Evolutionary conservation across 37 sponge, comb jelly and placozoan species (phyloP), one percentile per base, ranked within the genome.

Genomic region (Hormiphora californensis): DNA sequence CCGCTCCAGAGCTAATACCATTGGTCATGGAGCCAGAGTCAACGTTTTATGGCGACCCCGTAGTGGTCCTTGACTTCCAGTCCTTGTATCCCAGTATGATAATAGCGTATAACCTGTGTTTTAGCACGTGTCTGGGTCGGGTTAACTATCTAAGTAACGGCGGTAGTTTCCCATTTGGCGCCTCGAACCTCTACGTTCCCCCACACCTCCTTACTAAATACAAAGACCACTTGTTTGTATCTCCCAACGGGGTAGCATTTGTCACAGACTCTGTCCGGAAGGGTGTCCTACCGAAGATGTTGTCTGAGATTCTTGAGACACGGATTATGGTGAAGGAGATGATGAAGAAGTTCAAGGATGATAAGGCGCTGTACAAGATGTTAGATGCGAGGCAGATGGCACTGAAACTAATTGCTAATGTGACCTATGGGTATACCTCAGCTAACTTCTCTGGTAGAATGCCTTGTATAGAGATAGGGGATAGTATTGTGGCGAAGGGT

Each of bases 81-180:
- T 94, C 98, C 33, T 91, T 97, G 28, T 97, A 97, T 49, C 98
- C 98, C 0, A 94, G 94, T 86, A 94, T 97, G 61, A 92, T 97
- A 34, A 97, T 97, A 63, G 98, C 91, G 17, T 87, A 97, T 87
- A 97, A 97, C 89, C 93, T 94, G 88, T 97, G 98, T 87, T 97
- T 86, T 89, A 93, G 93, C 32, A 97, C 98, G 15, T 97, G 98
- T 61, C 92, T 97, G 36, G 98, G 98, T 0, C 69, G 90, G 65
- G 81, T 94, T 32, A 40, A 90, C 32, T 34, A 93, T 69, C 54
- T 94, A 4, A 43, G 86, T 23, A 86, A 39, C 5, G 36, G 39
- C 33, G 92, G 90, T 0, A 65, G 89, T 12, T 93, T 89, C 85
- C 88, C 89, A 39, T 93, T 95, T 89, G 96, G 94, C 21, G 91